These are phyloP conservation scores for Anoplius nigerrimus DNA, from an alignment of 2,888 invertebrate genomes.

Conservation along the genomic window DNA sequence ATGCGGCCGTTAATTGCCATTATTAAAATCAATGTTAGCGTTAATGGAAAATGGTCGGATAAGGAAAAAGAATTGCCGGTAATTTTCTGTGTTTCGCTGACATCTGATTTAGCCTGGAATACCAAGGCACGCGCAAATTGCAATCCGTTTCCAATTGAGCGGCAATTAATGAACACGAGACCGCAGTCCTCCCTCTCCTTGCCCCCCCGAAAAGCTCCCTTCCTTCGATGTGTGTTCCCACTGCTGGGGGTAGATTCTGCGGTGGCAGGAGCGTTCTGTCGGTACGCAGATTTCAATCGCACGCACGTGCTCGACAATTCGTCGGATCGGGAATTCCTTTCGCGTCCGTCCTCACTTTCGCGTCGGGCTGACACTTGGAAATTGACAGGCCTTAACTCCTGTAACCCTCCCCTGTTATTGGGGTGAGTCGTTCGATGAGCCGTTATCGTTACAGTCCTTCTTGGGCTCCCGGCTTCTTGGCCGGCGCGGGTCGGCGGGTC, in stretches of 20 bases:
- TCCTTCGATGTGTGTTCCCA: too few species aligned
- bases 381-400: too few species aligned
- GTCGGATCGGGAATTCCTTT: neutral
- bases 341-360: neutral
- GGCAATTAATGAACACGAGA: constrained; percentile 42
- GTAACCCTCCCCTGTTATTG: too few species aligned
- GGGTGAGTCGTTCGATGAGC: too few species aligned
- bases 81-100: constrained; percentile 21
- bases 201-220: neutral
- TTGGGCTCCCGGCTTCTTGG: too few species aligned
- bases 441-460: too few species aligned
- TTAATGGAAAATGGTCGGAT: too few species aligned
- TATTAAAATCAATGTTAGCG: too few species aligned
- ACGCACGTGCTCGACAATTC: neutral
- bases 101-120: constrained; percentile 22
- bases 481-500: too few species aligned
- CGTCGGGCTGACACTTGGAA: too few species aligned
- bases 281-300: neutral
- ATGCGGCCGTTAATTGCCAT: constrained; percentile 21
- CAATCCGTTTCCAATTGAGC: constrained; percentile 31
- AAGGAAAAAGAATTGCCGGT: too few species aligned
- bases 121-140: constrained; percentile 36
- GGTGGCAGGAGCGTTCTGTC: neutral
- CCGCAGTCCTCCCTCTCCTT: neutral
- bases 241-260: neutral